phyloP scores from a whole-genome alignment of 2,113 vertebrate species.

The Callospermophilus lateralis region DNA sequence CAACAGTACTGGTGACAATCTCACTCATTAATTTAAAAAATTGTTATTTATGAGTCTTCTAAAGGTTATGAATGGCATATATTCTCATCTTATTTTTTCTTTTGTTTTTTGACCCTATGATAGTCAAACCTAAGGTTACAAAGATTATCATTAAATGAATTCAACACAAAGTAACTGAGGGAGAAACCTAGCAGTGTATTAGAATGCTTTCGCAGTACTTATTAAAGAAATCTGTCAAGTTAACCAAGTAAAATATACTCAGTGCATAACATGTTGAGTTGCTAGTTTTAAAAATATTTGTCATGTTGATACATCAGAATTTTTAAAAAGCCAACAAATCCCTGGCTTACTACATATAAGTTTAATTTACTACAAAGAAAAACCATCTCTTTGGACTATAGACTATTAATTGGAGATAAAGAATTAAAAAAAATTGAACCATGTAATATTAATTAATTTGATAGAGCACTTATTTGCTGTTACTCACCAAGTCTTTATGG shows the following conservation, averaged over 20 bases:
- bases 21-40: constrained; percentile 13
- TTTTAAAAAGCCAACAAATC: background rate
- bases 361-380: constrained; percentile 36
- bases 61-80: background rate
- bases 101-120: constrained; percentile 12
- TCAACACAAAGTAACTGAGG: background rate
- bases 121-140: background rate
- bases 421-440: background rate
- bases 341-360: background rate
- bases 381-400: background rate
- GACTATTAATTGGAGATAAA: background rate
- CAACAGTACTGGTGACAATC: background rate
- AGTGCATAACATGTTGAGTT: background rate
- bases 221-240: background rate
- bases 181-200: background rate
- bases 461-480: background rate
- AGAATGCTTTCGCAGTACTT: background rate
- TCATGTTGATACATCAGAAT: background rate
- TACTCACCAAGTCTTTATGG: background rate
- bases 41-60: background rate
- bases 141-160: constrained; percentile 20
- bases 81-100: background rate
- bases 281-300: background rate
- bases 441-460: constrained; percentile 48
- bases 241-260: background rate